Conservation (phyloP, 2,888 invertebrate species). For the Scaptomyza reducta region DNA sequence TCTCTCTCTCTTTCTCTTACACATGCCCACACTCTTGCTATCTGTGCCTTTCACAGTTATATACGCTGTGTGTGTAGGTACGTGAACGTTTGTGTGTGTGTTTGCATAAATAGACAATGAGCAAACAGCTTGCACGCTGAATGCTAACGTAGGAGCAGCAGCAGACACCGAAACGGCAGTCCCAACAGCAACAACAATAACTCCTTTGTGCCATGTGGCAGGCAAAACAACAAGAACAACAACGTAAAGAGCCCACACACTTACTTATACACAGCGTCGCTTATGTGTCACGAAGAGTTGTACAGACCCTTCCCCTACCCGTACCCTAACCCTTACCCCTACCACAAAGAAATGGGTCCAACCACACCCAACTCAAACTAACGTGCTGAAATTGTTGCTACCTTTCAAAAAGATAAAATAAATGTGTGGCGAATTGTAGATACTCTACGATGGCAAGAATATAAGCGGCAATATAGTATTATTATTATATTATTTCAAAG, state of each 20-base stretch:
- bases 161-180: constrained; percentile 49
- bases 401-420: neutral
- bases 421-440: neutral
- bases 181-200: constrained; percentile 35
- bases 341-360: constrained; percentile 7
- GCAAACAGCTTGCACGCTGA: constrained; percentile 80
- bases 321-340: neutral
- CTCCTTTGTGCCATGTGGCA: constrained; percentile 71
- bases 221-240: constrained; percentile 58
- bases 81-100: constrained; percentile 55
- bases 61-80: constrained; percentile 4
- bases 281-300: constrained; percentile 65
- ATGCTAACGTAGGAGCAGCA: constrained; percentile 70
- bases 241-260: constrained; percentile 36
- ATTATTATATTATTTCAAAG: no score
- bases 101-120: constrained; percentile 79
- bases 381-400: constrained; percentile 16
- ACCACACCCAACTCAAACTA: constrained; percentile 26
- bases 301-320: constrained; percentile 21
- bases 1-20: constrained; percentile 1
- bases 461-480: no score
- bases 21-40: neutral
- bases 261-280: constrained; percentile 43
- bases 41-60: constrained; percentile 4
- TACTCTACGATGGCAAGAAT: constrained; percentile 26